phyloP scores from a whole-genome alignment of 2,797 vertebrate genomes.

The Sphenopsis melanotis region DNA sequence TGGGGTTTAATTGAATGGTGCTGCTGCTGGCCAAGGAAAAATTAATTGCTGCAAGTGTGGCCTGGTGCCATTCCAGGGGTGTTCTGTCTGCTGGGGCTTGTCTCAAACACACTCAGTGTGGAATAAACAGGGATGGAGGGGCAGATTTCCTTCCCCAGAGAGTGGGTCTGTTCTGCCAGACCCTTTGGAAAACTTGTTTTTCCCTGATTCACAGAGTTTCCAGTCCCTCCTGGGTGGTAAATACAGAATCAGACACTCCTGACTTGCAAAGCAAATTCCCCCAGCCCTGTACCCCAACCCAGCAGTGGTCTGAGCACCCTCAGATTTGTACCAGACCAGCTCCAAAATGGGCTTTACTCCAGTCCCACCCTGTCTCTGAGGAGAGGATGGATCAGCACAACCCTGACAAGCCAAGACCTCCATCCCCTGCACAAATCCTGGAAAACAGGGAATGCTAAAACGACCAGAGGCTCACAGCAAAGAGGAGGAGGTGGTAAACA shows the following conservation, averaged over 20 bases:
- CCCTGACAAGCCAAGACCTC: neutral
- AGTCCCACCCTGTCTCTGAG: neutral
- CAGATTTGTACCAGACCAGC: neutral
- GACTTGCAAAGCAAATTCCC: neutral
- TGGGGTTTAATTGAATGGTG: slow-evolving; percentile 18
- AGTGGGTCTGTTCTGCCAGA: neutral
- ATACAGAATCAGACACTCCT: neutral
- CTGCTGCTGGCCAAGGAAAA: neutral
- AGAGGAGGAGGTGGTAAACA: neutral
- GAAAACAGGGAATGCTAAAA: neutral
- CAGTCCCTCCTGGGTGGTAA: neutral
- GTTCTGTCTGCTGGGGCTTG: neutral
- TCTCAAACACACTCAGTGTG: neutral
- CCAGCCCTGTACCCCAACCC: neutral
- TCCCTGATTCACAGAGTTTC: neutral
- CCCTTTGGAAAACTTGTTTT: neutral
- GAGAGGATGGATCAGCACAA: neutral
- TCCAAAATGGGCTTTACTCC: neutral
- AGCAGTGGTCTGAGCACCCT: neutral
- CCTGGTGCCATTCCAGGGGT: neutral
- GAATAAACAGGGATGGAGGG: neutral
- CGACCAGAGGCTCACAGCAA: neutral
- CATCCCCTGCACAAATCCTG: neutral
- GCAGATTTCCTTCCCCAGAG: neutral
- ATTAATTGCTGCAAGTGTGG: neutral